Evolutionary conservation across 2,113 vertebrate species (phyloP).

Genomic region (Clarias macrocephalus): DNA sequence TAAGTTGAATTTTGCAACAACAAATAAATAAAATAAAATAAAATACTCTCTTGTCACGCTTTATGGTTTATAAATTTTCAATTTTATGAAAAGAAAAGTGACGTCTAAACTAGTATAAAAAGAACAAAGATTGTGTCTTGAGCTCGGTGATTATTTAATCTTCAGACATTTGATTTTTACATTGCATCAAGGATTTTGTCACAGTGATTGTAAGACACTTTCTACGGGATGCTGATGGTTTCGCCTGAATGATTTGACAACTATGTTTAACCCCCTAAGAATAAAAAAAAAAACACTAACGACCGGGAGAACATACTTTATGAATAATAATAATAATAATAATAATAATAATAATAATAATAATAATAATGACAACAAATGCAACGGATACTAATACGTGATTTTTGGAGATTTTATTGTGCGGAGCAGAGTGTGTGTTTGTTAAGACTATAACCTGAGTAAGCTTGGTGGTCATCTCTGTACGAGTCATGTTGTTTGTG

Average conservation of each 20-base stretch:
- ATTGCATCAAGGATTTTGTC: neutral
- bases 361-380: neutral
- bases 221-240: neutral
- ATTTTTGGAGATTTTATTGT: neutral
- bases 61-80: neutral
- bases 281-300: neutral
- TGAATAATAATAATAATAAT: neutral
- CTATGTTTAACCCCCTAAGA: neutral
- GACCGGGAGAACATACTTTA: neutral
- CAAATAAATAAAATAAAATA: neutral
- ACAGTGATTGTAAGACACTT: neutral
- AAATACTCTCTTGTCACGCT: neutral
- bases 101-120: too few relatives aligned
- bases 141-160: neutral
- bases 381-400: neutral
- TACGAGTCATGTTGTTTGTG: conserved; percentile 6
- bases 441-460: neutral
- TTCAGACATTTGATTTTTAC: neutral
- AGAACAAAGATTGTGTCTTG: neutral
- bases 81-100: neutral
- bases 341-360: neutral
- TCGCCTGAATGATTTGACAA: conserved; percentile 4
- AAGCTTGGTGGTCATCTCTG: conserved; percentile 1
- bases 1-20: neutral
- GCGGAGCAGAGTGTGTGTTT: neutral